A percentile compares a stretch with the other conserved stretches of the same genome.
Evolutionary conservation across 2,888 invertebrate species (phyloP).

Genomic region (Linyphia triangularis): DNA sequence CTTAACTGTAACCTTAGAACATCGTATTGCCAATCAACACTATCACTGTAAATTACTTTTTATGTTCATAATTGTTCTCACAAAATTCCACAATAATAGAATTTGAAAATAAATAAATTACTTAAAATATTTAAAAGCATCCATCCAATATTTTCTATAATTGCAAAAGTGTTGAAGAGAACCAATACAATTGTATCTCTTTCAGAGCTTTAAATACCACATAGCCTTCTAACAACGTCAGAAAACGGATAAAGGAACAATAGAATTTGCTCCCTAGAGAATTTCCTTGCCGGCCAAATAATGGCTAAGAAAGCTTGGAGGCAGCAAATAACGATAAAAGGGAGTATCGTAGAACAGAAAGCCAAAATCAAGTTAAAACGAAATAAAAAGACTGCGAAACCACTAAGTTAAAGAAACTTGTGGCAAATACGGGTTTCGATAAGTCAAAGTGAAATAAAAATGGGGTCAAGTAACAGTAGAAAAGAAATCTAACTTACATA

Average conservation of each 20-base stretch:
- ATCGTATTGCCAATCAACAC: too few relatives aligned
- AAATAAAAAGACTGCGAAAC: constrained; percentile 20
- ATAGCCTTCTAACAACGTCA: background rate
- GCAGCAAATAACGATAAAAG: constrained; percentile 51
- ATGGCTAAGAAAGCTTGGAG: constrained; percentile 4
- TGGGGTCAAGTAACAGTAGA: background rate
- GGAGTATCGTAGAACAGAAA: constrained; percentile 9
- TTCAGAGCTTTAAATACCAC: background rate
- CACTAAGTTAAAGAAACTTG: constrained; percentile 31
- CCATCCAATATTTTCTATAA: too few relatives aligned
- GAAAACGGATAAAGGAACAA: constrained; percentile 24
- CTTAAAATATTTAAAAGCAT: too few relatives aligned
- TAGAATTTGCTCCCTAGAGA: background rate
- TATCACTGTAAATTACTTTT: too few relatives aligned
- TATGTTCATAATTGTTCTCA: too few relatives aligned
- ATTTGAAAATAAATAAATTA: too few relatives aligned
- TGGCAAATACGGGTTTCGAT: constrained; percentile 43
- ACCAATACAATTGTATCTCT: background rate
- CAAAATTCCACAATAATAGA: too few relatives aligned
- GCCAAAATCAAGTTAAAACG: constrained; percentile 59
- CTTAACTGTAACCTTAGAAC: too few relatives aligned
- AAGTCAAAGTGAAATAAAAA: constrained; percentile 35
- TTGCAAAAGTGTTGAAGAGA: too few relatives aligned
- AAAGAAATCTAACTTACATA: background rate
- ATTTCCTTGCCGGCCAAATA: background rate